These are phyloP conservation scores for Drosophila parthenogenetica DNA, from an alignment of 2,888 invertebrate species.

Conservation along the genomic window DNA sequence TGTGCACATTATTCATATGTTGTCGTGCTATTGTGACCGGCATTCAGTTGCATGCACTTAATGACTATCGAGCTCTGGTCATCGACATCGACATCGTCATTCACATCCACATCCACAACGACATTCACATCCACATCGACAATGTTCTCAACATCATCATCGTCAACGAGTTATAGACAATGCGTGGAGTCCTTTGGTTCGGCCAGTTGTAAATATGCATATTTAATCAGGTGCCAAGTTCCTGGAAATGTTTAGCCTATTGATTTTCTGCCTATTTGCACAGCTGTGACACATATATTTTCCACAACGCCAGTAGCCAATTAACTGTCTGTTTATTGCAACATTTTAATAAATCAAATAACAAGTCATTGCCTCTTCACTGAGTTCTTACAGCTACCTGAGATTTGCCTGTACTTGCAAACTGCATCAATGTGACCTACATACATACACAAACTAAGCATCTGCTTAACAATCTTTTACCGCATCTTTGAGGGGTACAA, in stretches of 20 bases:
- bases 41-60: slow-evolving; percentile 54
- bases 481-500: slow-evolving; percentile 1
- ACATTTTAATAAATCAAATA: slow-evolving; percentile 40
- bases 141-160: slow-evolving; percentile 16
- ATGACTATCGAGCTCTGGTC: slow-evolving; percentile 57
- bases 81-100: slow-evolving; percentile 53
- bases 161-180: slow-evolving; percentile 49
- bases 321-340: slow-evolving; percentile 12
- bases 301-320: not conserved
- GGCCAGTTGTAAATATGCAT: slow-evolving; percentile 63
- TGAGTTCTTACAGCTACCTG: slow-evolving; percentile 5
- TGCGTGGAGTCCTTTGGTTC: slow-evolving; percentile 37
- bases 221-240: slow-evolving; percentile 60
- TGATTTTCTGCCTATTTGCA: slow-evolving; percentile 57
- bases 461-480: slow-evolving; percentile 48
- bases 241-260: slow-evolving; percentile 59
- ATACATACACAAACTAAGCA: slow-evolving; percentile 13
- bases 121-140: slow-evolving; percentile 32
- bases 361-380: slow-evolving; percentile 6
- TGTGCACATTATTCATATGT: slow-evolving; percentile 64
- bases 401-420: slow-evolving; percentile 50
- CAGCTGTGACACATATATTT: slow-evolving; percentile 42
- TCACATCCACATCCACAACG: slow-evolving; percentile 41
- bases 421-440: slow-evolving; percentile 32
- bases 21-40: slow-evolving; percentile 42